Evolutionary conservation across 1,140 invertebrate genomes (phyloP), one percentile per base, ranked within the genome.

Genomic region (Solen grandis): DNA sequence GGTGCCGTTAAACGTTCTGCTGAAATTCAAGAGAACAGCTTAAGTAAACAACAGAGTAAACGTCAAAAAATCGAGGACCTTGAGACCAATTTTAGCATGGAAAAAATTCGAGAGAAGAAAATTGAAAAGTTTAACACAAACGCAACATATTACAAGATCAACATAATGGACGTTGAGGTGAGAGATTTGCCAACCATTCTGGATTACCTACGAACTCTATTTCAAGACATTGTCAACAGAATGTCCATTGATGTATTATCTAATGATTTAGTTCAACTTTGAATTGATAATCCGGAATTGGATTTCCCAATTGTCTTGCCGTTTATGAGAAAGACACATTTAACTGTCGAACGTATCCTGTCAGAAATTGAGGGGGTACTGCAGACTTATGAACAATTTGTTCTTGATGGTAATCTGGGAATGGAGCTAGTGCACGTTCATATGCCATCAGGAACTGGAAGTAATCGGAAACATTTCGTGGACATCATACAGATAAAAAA

Each of bases 261-360:
- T 10, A 72, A n/a, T 8, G 68, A 72, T n/a, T 35, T 55, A 16
- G 68, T 72, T 5, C 46, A 31, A 14, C 19, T 72, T 3, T 57
- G 27, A 5, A 72, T 72, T 27, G 68, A 72, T 31, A 72, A 72
- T 57, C 52, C 68, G n/a, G 68, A 72, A 13, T 29, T 57, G 22
- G 68, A 72, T 27, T 72, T 33, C 25, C 68, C 68, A 2, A 57
- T 72, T 72, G 19, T n/a, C 1, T 22, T 72, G 29, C 2, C 14
- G 27, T 70, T 70, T 19, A 46, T 52, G 38, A 27, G 8, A 46
- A 8, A 19, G 41, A 8, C 8, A 72, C 3, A 14, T 3, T 36
- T 66, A 22, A 72, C 68, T 35, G 68, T 57, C 27, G 50, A 72
- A 1, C 2, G 33, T 16, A 33, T 72, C 22, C 46, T 72, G 31